phyloP scores from a whole-genome alignment of 2,888 invertebrate species.

The Lomographa bimaculata region DNA sequence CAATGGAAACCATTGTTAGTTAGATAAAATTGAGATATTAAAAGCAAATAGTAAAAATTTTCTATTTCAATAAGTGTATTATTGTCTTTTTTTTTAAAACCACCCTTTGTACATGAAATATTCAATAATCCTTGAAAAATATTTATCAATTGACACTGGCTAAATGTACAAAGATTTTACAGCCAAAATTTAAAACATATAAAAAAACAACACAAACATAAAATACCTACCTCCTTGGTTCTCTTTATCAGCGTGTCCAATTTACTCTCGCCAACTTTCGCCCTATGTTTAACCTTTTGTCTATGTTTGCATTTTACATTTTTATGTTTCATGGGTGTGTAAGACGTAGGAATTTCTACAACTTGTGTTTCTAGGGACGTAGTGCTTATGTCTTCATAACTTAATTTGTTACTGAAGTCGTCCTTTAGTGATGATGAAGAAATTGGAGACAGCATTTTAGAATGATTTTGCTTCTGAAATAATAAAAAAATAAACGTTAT shows the following conservation, averaged over 20 bases:
- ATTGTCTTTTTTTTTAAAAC: too few species aligned
- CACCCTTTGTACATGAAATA: too few species aligned
- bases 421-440: conserved; percentile 7
- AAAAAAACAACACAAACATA: too few species aligned
- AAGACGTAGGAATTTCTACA: conserved; percentile 16
- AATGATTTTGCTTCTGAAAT: conserved; percentile 7
- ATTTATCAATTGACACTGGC: too few species aligned
- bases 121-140: too few species aligned
- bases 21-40: too few species aligned
- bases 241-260: conserved; percentile 47
- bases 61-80: too few species aligned
- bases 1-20: too few species aligned
- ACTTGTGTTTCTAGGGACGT: conserved; percentile 16
- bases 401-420: conserved; percentile 3
- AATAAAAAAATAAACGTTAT: background rate
- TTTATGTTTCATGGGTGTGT: conserved; percentile 12
- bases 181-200: too few species aligned
- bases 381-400: conserved; percentile 23
- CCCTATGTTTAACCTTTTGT: background rate
- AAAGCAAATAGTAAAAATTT: too few species aligned
- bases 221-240: conserved; percentile 47
- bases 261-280: conserved; percentile 27
- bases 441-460: conserved; percentile 8
- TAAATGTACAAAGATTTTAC: too few species aligned
- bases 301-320: background rate